These are phyloP conservation scores for Helicolenus hilgendorfi DNA, from an alignment of 2,797 vertebrate genomes.

Conservation along the genomic window DNA sequence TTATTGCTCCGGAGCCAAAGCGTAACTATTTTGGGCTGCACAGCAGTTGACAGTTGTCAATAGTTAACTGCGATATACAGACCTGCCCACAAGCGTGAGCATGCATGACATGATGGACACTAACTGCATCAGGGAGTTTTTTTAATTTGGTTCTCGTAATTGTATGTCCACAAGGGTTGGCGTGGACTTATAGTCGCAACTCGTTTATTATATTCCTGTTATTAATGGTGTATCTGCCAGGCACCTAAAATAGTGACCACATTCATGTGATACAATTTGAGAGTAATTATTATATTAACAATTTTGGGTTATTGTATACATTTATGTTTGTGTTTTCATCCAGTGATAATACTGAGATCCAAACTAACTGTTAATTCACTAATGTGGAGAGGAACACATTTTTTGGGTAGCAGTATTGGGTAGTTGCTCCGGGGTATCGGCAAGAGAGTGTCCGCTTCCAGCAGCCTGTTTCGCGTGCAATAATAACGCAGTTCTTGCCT, in stretches of 20 bases:
- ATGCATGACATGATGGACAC: neutral
- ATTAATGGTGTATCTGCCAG: neutral
- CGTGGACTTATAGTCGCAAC: neutral
- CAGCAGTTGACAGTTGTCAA: conserved; percentile 36
- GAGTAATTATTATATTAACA: neutral
- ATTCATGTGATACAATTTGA: neutral
- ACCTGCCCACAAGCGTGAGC: conserved; percentile 31
- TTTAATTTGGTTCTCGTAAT: neutral
- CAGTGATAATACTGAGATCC: neutral
- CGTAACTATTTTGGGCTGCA: conserved; percentile 46
- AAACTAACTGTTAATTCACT: neutral
- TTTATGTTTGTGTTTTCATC: neutral
- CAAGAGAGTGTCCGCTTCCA: no score
- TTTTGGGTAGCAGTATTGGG: neutral
- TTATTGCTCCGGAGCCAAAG: conserved; percentile 62
- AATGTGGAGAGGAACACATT: neutral
- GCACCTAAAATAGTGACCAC: neutral
- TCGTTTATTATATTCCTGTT: neutral
- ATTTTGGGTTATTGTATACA: neutral
- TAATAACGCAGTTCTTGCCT: neutral
- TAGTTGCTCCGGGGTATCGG: no score
- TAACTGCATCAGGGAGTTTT: neutral
- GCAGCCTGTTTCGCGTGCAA: neutral
- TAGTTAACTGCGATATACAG: conserved; percentile 25
- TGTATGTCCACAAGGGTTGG: neutral